Conservation (phyloP, 2,113 vertebrate species). For the Albula glossodonta region DNA sequence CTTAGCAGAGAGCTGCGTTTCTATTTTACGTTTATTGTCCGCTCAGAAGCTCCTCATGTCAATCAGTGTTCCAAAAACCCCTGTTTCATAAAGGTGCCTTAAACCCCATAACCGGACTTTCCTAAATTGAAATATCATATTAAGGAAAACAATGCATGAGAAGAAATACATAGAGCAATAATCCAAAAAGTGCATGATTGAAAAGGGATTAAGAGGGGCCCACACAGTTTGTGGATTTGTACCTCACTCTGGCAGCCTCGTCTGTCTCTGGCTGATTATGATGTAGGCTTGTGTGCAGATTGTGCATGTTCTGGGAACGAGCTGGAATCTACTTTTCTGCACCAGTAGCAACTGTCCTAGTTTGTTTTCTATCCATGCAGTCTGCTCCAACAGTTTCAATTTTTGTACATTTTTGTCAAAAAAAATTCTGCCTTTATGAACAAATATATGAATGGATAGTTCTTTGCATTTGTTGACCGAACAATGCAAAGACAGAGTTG, state of each 20-base stretch:
- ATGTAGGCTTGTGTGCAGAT: conserved; percentile 52
- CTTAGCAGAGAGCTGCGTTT: neutral
- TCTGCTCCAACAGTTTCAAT: neutral
- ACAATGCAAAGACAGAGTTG: neutral
- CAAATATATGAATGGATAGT: neutral
- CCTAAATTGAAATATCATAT: conserved; percentile 69
- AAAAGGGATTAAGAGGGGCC: conserved; percentile 62
- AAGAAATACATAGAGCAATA: conserved; percentile 64
- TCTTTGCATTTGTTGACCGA: neutral
- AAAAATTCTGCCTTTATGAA: neutral
- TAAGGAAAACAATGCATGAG: conserved; percentile 67
- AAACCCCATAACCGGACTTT: conserved; percentile 49
- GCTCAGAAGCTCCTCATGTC: conserved; percentile 8
- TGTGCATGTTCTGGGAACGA: conserved; percentile 51
- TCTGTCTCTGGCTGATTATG: conserved; percentile 55
- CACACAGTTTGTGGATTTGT: conserved; percentile 57
- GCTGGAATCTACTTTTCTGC: conserved; percentile 56
- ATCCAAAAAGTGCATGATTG: conserved; percentile 74
- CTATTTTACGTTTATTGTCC: conserved; percentile 5
- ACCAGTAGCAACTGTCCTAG: conserved; percentile 42
- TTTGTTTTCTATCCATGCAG: conserved; percentile 40
- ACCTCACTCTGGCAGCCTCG: conserved; percentile 46
- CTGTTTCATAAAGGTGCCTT: conserved; percentile 53
- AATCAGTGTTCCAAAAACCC: conserved; percentile 52
- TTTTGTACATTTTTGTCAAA: neutral